A percentile compares a stretch with the other conserved stretches of the same genome.
Conservation (phyloP, 2,113 vertebrate genomes). For the Cardinalis cardinalis region DNA sequence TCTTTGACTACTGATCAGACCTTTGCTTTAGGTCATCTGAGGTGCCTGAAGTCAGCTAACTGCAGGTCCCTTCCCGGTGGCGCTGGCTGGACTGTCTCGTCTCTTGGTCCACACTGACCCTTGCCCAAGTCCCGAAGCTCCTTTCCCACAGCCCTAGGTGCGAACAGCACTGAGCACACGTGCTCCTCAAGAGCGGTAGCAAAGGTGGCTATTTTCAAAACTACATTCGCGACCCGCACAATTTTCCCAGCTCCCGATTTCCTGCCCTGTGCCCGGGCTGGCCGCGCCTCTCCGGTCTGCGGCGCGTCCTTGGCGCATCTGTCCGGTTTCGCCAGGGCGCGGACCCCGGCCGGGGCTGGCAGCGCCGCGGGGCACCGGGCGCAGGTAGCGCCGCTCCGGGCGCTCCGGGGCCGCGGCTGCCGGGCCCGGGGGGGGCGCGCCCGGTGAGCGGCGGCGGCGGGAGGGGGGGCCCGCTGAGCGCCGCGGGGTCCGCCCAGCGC, state of each 20-base stretch:
- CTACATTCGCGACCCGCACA: fast-evolving
- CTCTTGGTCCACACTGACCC: neutral
- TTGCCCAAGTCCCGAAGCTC: neutral
- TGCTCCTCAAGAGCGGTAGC: neutral
- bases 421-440: too few relatives aligned
- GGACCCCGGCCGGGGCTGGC: neutral
- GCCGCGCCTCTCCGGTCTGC: neutral
- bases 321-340: fast-evolving
- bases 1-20: neutral
- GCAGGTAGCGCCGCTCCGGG: neutral
- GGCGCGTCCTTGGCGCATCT: neutral
- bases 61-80: fast-evolving
- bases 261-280: neutral
- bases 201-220: neutral
- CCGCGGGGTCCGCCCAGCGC: neutral
- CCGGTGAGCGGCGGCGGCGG: too few relatives aligned
- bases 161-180: fast-evolving
- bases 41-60: neutral
- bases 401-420: too few relatives aligned
- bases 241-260: neutral
- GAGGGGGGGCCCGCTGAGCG: neutral
- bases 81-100: neutral
- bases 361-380: neutral
- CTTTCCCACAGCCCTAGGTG: neutral
- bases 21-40: neutral